Evolutionary conservation across 2,888 invertebrate genomes (phyloP).

Genomic region (Epinotia bilunana): DNA sequence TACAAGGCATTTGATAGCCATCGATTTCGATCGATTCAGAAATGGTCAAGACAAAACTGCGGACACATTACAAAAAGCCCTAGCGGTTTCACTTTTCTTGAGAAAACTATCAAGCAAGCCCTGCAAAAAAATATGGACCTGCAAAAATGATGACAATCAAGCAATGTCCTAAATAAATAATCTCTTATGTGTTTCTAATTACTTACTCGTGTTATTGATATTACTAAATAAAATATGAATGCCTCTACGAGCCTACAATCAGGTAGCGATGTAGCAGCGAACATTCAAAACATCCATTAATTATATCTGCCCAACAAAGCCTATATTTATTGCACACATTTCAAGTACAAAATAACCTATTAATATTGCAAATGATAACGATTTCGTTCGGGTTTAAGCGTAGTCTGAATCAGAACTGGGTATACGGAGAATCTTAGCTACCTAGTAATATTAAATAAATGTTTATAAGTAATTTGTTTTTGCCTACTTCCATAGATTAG

Average conservation of each 20-base stretch:
- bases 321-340: conserved; percentile 62
- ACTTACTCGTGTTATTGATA: conserved; percentile 23
- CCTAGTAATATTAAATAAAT: not conserved
- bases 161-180: conserved; percentile 16
- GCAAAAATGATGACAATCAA: not conserved
- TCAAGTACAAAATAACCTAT: conserved; percentile 71
- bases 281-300: conserved; percentile 33
- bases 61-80: too few relatives aligned
- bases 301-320: conserved; percentile 48
- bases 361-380: conserved; percentile 76
- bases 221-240: conserved; percentile 25
- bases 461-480: not conserved
- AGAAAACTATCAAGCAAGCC: too few relatives aligned
- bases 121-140: too few relatives aligned
- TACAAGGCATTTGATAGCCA: too few relatives aligned
- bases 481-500: too few relatives aligned
- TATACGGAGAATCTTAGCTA: not conserved
- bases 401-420: conserved; percentile 16
- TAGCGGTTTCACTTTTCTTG: too few relatives aligned
- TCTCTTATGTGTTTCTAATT: not conserved
- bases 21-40: too few relatives aligned
- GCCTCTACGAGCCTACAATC: conserved; percentile 12
- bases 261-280: conserved; percentile 30
- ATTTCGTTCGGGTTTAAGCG: conserved; percentile 55
- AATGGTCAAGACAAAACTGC: too few relatives aligned